These are phyloP conservation scores for Narcine bancroftii DNA, from an alignment of 2,113 vertebrate species.

Conservation along the genomic window DNA sequence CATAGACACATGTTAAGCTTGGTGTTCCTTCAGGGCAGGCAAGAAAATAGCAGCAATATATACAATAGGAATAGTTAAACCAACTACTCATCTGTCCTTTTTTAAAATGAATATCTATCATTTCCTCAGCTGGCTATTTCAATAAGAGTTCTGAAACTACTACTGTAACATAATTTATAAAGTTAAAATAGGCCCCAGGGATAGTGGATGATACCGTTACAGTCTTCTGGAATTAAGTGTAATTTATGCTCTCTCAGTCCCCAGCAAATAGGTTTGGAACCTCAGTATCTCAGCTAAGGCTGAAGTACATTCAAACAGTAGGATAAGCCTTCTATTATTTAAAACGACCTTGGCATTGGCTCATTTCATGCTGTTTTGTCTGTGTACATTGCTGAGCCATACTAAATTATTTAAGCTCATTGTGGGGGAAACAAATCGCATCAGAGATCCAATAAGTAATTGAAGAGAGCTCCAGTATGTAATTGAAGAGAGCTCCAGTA, in stretches of 20 bases:
- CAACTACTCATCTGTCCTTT: background rate
- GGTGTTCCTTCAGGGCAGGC: background rate
- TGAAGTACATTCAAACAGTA: background rate
- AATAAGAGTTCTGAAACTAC: background rate
- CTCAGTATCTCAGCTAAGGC: background rate
- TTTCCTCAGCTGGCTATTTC: background rate
- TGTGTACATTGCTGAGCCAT: slow-evolving; percentile 44
- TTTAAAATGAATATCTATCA: background rate
- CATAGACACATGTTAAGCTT: background rate
- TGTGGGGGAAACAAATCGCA: slow-evolving; percentile 44
- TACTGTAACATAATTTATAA: background rate
- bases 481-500: slow-evolving; percentile 44
- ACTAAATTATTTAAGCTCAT: slow-evolving; percentile 58
- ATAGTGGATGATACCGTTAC: background rate
- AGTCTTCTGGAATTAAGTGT: no score
- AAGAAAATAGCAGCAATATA: background rate
- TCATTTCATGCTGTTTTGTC: slow-evolving; percentile 50
- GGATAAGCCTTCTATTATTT: slow-evolving; percentile 49
- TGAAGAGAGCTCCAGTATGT: slow-evolving; percentile 46
- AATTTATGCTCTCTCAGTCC: background rate
- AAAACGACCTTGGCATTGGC: slow-evolving; percentile 54
- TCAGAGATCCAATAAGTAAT: slow-evolving; percentile 48
- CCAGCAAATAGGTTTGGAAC: background rate
- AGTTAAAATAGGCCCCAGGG: background rate
- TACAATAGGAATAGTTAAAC: background rate